Percentiles rank a stretch among this genome's conserved stretches.
These are phyloP conservation scores for Macquaria australasica DNA, from an alignment of 2,113 vertebrate species.

Conservation along the genomic window DNA sequence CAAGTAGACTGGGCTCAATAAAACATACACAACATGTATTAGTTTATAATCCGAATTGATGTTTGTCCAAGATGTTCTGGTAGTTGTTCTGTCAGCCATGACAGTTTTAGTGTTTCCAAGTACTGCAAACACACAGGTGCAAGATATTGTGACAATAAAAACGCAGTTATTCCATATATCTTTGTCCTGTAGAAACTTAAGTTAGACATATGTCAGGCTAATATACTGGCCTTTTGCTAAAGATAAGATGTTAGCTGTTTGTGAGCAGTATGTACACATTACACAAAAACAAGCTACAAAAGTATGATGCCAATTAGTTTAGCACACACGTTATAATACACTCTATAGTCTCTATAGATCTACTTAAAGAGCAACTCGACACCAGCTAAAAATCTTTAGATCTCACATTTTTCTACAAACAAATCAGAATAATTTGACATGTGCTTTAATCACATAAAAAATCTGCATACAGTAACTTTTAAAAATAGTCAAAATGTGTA, in stretches of 20 bases:
- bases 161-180: not conserved
- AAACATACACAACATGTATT: constrained; percentile 2
- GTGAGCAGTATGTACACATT: not conserved
- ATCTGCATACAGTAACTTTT: not conserved
- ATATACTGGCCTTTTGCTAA: not conserved
- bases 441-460: not conserved
- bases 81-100: constrained; percentile 9
- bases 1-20: not conserved
- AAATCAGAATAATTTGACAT: not conserved
- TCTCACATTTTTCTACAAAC: not conserved
- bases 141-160: not conserved
- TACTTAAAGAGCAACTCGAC: not conserved
- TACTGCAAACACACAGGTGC: not conserved
- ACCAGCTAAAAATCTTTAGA: not conserved
- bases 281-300: not conserved
- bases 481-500: not conserved
- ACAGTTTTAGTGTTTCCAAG: not conserved
- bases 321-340: not conserved
- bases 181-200: not conserved
- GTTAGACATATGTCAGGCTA: not conserved
- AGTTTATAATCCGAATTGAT: not conserved
- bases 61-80: not conserved
- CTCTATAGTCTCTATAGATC: too few relatives aligned
- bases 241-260: not conserved
- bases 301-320: not conserved